Evolutionary conservation across 1,140 invertebrate genomes (phyloP).

Genomic region (Atta texana): DNA sequence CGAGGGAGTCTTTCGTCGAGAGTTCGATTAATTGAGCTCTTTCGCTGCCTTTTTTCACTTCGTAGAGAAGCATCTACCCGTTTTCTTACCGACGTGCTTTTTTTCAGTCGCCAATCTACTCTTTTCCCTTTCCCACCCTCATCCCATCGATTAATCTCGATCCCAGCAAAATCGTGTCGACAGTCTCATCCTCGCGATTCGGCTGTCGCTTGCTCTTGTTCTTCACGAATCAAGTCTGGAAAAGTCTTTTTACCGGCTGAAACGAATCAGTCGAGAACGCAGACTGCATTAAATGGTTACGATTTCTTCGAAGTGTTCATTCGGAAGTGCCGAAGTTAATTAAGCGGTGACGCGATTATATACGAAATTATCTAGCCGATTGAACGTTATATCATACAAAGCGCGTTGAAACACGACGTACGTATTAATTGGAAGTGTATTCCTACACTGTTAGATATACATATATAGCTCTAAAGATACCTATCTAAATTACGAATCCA

Average conservation of each 20-base stretch:
- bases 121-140: conserved; percentile 27
- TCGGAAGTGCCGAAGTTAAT: conserved; percentile 37
- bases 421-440: not conserved
- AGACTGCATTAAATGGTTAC: conserved; percentile 56
- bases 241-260: conserved; percentile 43
- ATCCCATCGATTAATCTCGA: conserved; percentile 71
- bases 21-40: conserved; percentile 75
- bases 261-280: conserved; percentile 46
- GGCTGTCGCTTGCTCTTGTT: conserved; percentile 42
- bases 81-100: conserved; percentile 62
- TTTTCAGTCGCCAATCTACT: conserved; percentile 56
- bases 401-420: not conserved
- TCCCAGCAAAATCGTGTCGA: conserved; percentile 65
- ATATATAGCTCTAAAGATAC: not conserved
- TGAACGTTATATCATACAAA: conserved; percentile 13
- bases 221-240: conserved; percentile 33
- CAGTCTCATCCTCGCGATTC: conserved; percentile 51
- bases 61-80: conserved; percentile 49
- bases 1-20: conserved; percentile 66
- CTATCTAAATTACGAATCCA: not conserved
- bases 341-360: conserved; percentile 16
- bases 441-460: not conserved
- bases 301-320: conserved; percentile 43
- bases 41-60: conserved; percentile 67
- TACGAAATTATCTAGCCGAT: conserved; percentile 44